phyloP scores from a whole-genome alignment of 2,888 invertebrate genomes.

The Hemithea aestivaria region DNA sequence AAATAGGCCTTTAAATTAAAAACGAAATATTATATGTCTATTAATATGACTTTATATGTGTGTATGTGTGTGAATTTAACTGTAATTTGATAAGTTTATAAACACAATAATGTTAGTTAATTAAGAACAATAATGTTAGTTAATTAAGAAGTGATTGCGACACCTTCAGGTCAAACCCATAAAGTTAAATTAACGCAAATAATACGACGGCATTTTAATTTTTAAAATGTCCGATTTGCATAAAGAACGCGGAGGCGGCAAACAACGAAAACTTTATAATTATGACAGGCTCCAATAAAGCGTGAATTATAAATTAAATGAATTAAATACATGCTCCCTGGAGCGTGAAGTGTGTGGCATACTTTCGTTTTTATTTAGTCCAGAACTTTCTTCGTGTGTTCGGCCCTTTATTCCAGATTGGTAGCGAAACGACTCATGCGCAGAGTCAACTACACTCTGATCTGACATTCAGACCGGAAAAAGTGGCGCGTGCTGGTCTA shows the following conservation, averaged over 20 bases:
- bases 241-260: constrained; percentile 12
- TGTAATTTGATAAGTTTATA: too few species aligned
- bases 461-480: constrained; percentile 37
- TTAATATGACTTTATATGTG: too few species aligned
- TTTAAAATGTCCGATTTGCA: constrained; percentile 9
- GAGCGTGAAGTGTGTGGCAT: constrained; percentile 23
- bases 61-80: too few species aligned
- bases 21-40: too few species aligned
- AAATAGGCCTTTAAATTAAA: too few species aligned
- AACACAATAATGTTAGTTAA: too few species aligned
- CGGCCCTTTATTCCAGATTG: constrained; percentile 22
- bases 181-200: constrained; percentile 6
- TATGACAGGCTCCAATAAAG: constrained; percentile 14
- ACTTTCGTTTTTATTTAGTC: constrained; percentile 28
- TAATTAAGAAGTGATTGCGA: too few species aligned
- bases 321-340: constrained; percentile 13
- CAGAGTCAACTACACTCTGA: constrained; percentile 21
- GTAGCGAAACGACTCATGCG: constrained; percentile 29
- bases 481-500: constrained; percentile 19
- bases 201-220: background rate
- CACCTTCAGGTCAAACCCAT: too few species aligned
- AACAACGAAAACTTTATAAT: constrained; percentile 13
- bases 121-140: too few species aligned
- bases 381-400: constrained; percentile 25
- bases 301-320: constrained; percentile 3